Percentiles rank a stretch among this genome's conserved stretches.
Conservation (phyloP, 1,140 invertebrate species). For the Bombus vancouverensis region DNA sequence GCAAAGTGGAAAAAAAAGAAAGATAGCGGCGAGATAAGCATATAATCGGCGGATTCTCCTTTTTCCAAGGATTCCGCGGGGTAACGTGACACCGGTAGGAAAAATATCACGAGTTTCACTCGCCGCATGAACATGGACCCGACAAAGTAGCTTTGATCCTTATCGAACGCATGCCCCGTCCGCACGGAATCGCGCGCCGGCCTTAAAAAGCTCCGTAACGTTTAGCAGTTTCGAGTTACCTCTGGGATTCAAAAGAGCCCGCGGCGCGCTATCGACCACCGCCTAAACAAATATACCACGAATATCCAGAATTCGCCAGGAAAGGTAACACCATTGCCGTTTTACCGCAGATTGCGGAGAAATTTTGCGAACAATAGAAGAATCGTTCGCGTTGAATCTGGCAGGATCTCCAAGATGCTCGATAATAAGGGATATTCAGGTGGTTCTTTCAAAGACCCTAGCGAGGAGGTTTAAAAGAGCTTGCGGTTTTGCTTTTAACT, state of each 20-base stretch:
- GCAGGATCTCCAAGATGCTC: too few relatives aligned
- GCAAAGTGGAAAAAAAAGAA: background rate
- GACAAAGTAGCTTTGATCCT: constrained; percentile 47
- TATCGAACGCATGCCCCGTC: constrained; percentile 20
- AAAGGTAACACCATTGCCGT: background rate
- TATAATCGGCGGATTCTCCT: background rate
- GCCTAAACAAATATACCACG: constrained; percentile 24
- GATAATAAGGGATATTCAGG: too few relatives aligned
- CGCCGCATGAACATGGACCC: background rate
- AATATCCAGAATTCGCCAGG: background rate
- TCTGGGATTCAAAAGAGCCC: constrained; percentile 23
- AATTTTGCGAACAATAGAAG: background rate
- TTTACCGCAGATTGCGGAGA: background rate
- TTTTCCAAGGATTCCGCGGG: constrained; percentile 26
- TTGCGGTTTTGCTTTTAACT: too few relatives aligned
- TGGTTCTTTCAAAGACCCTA: too few relatives aligned
- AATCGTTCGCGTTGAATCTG: too few relatives aligned
- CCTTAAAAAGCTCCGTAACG: constrained; percentile 35
- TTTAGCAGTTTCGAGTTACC: constrained; percentile 49
- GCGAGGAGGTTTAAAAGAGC: too few relatives aligned
- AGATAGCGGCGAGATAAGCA: background rate
- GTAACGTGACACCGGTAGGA: constrained; percentile 42
- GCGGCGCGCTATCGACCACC: constrained; percentile 25
- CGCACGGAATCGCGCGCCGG: background rate
- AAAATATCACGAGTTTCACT: constrained; percentile 35